A percentile compares a stretch with the other conserved stretches of the same genome.
Evolutionary conservation across 2,113 vertebrate genomes (phyloP).

Genomic region (Bufo gargarizans): DNA sequence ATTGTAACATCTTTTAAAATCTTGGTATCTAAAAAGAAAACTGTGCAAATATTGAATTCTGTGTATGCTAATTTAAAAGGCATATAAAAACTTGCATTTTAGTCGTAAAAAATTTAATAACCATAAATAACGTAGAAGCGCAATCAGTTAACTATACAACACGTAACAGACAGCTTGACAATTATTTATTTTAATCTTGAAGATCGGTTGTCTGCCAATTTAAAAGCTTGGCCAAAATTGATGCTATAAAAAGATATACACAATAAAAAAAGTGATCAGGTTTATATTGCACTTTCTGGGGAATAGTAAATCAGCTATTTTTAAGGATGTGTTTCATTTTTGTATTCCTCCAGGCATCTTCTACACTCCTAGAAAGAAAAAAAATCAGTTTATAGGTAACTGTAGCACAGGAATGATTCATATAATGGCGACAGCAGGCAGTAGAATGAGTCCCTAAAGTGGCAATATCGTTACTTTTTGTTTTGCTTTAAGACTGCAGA

Average conservation of each 20-base stretch:
- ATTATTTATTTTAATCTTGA: constrained; percentile 40
- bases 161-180: neutral
- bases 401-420: constrained; percentile 81
- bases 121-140: constrained; percentile 12
- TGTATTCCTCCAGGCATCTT: constrained; percentile 78
- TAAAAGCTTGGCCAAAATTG: constrained; percentile 40
- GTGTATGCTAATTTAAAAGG: neutral
- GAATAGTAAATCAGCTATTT: constrained; percentile 80
- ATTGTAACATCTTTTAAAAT: neutral
- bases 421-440: constrained; percentile 83
- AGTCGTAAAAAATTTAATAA: constrained; percentile 17
- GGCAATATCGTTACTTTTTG: constrained; percentile 81
- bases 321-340: constrained; percentile 78
- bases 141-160: constrained; percentile 19
- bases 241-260: constrained; percentile 53
- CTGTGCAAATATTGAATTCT: neutral
- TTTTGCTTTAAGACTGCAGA: constrained; percentile 77
- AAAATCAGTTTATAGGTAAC: constrained; percentile 82
- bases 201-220: constrained; percentile 29
- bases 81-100: constrained; percentile 24
- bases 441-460: constrained; percentile 81
- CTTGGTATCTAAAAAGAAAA: neutral
- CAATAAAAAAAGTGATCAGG: constrained; percentile 68
- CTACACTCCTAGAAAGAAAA: constrained; percentile 78
- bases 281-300: constrained; percentile 74